A percentile compares a stretch with the other conserved stretches of the same genome.
Evolutionary conservation across 2,888 invertebrate species (phyloP).

Genomic region (Torymus tubicola): DNA sequence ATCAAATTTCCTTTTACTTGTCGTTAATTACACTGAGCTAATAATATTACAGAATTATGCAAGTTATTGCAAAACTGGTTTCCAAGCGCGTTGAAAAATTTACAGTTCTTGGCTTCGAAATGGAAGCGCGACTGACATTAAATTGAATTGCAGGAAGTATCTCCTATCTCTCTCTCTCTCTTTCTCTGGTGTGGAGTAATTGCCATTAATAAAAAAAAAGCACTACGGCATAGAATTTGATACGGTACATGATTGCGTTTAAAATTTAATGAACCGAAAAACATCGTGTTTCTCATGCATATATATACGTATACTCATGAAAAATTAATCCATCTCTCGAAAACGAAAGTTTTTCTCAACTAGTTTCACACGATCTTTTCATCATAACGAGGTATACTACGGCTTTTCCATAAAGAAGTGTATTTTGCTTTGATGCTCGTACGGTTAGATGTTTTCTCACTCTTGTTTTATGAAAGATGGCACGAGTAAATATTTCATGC

Average conservation of each 20-base stretch:
- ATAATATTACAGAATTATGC: neutral
- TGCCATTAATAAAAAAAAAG: conserved; percentile 11
- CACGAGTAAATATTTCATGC: too few species aligned
- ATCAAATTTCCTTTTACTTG: neutral
- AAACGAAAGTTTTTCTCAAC: conserved; percentile 9
- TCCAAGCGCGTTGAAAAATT: neutral
- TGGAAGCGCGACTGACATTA: neutral
- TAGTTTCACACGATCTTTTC: neutral
- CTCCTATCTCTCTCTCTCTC: neutral
- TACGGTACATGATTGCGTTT: conserved; percentile 22
- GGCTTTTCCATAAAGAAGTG: too few species aligned
- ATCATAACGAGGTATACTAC: too few species aligned
- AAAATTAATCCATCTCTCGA: conserved; percentile 19
- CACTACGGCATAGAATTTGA: neutral
- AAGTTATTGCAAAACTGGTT: conserved; percentile 8
- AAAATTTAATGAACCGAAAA: conserved; percentile 37
- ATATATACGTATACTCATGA: too few species aligned
- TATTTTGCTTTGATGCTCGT: too few species aligned
- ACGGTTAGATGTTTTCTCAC: too few species aligned
- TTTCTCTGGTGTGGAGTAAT: neutral
- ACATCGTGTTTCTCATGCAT: conserved; percentile 5
- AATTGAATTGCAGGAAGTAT: conserved; percentile 38
- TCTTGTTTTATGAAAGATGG: too few species aligned
- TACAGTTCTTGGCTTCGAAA: conserved; percentile 9
- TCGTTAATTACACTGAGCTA: neutral